phyloP scores from a whole-genome alignment of 2,797 vertebrate genomes.

The Pseudocheirus occidentalis region DNA sequence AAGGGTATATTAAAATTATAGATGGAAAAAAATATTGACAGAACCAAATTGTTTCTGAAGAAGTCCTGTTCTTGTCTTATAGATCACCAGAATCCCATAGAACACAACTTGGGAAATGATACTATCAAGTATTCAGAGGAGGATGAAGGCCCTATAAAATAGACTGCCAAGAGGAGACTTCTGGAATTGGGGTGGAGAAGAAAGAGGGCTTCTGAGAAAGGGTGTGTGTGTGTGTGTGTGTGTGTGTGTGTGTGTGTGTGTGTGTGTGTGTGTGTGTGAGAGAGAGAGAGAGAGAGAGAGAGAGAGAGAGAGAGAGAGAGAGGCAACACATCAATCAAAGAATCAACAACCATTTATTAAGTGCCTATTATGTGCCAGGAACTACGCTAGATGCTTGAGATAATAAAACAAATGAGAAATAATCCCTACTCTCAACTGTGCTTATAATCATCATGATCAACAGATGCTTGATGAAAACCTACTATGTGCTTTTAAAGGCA shows the following conservation, averaged over 20 bases:
- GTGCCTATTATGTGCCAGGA: background rate
- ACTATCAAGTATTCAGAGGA: background rate
- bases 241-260: background rate
- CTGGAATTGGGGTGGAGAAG: background rate
- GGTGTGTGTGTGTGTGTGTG: background rate
- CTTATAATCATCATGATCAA: background rate
- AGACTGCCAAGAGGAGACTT: background rate
- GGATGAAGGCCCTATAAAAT: background rate
- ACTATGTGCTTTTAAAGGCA: background rate
- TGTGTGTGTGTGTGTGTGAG: too few species aligned
- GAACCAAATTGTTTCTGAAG: background rate
- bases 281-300: too few species aligned
- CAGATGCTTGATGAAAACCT: background rate
- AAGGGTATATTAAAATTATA: background rate
- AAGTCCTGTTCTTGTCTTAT: background rate
- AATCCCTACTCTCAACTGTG: background rate
- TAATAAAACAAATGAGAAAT: background rate
- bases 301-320: too few species aligned
- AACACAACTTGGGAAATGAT: background rate
- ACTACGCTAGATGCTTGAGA: background rate
- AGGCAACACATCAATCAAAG: background rate
- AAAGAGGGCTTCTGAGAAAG: background rate
- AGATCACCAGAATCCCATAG: background rate
- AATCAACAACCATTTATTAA: background rate
- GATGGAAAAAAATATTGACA: background rate